These are phyloP conservation scores for Lindbergichthys nudifrons DNA, from an alignment of 2,797 vertebrate genomes.

Conservation along the genomic window DNA sequence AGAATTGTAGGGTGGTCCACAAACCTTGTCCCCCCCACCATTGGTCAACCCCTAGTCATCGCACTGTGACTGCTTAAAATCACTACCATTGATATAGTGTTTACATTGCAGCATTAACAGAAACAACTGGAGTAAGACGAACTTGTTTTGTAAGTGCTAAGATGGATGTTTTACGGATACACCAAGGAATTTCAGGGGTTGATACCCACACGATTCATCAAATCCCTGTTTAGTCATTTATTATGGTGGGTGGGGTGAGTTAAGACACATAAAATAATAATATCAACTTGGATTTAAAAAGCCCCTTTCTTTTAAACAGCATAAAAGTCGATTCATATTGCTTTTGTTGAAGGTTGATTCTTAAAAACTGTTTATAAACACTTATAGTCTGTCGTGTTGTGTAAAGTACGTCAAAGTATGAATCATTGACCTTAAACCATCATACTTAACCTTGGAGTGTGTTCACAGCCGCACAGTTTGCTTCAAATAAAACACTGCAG, in stretches of 20 bases:
- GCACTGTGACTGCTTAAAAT: conserved; percentile 15
- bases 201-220: conserved; percentile 25
- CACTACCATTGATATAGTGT: conserved; percentile 49
- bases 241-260: conserved; percentile 14
- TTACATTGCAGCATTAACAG: conserved; percentile 40
- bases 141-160: conserved; percentile 50
- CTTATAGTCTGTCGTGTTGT: conserved; percentile 30
- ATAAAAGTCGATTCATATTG: conserved; percentile 33
- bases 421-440: conserved; percentile 54
- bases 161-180: conserved; percentile 54
- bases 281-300: no score
- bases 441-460: conserved; percentile 40
- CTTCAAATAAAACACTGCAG: conserved; percentile 6
- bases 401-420: conserved; percentile 40
- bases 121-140: conserved; percentile 30
- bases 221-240: conserved; percentile 35
- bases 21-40: conserved; percentile 27
- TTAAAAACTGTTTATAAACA: conserved; percentile 47
- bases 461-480: conserved; percentile 36
- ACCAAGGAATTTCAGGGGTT: conserved; percentile 30
- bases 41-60: conserved; percentile 40
- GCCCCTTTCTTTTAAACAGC: neutral
- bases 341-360: conserved; percentile 32
- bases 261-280: neutral
- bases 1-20: conserved; percentile 67